phyloP scores from a whole-genome alignment of 2,888 invertebrate species.

The Endomychus coccineus region DNA sequence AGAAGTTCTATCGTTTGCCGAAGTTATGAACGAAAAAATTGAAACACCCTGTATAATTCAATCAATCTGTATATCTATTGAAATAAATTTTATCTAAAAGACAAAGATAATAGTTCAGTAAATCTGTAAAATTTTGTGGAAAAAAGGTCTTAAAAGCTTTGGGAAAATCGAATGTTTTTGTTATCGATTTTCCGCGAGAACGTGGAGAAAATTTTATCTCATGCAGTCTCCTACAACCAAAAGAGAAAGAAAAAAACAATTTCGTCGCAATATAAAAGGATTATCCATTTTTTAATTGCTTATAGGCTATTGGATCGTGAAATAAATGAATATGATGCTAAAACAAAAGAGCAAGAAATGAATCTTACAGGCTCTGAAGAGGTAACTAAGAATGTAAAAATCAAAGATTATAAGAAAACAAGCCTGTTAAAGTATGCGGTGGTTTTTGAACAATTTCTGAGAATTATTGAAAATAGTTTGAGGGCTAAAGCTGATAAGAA shows the following conservation, averaged over 20 bases:
- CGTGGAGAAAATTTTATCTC: too few relatives aligned
- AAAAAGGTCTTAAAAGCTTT: too few relatives aligned
- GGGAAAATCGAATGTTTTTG: too few relatives aligned
- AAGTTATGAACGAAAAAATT: too few relatives aligned
- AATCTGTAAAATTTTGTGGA: too few relatives aligned
- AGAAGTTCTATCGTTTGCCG: too few relatives aligned
- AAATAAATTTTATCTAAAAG: too few relatives aligned
- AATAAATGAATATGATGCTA: conserved; percentile 56
- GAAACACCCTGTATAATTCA: too few relatives aligned
- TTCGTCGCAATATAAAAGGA: not conserved
- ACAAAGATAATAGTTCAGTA: too few relatives aligned
- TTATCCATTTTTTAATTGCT: conserved; percentile 1
- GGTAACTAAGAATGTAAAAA: conserved; percentile 40
- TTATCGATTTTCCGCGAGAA: too few relatives aligned
- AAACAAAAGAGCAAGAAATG: conserved; percentile 45
- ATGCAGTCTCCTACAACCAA: not conserved
- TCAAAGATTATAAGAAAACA: conserved; percentile 71
- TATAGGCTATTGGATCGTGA: conserved; percentile 54
- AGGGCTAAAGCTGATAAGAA: conserved; percentile 25
- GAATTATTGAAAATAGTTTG: conserved; percentile 47
- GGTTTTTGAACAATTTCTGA: conserved; percentile 66
- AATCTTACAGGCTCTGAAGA: conserved; percentile 34
- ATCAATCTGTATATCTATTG: too few relatives aligned
- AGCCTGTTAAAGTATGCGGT: conserved; percentile 59
- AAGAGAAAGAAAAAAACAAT: not conserved